phyloP scores from a whole-genome alignment of 2,888 invertebrate species.

The Polia nebulosa region DNA sequence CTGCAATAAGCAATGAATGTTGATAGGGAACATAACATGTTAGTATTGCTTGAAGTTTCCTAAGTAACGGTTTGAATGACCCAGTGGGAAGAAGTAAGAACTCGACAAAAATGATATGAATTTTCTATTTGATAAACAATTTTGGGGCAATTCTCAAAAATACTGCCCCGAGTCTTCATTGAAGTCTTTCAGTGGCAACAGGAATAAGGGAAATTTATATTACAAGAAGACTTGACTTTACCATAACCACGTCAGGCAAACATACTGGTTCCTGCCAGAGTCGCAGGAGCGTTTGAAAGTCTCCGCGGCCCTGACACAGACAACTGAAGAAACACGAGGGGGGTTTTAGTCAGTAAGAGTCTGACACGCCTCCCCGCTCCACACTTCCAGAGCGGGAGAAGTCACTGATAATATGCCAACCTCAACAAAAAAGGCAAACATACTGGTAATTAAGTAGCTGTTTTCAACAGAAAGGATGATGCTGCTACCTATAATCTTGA shows the following conservation, averaged over 20 bases:
- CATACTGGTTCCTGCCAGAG: too few species aligned
- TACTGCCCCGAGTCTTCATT: not conserved
- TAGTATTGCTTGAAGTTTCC: constrained; percentile 38
- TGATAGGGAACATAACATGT: constrained; percentile 29
- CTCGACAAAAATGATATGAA: not conserved
- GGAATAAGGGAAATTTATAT: not conserved
- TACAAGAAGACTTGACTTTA: not conserved
- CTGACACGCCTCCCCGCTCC: too few species aligned
- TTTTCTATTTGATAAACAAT: not conserved
- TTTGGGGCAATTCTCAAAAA: not conserved
- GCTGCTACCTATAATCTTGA: not conserved
- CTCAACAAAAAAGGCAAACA: too few species aligned
- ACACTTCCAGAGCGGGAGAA: too few species aligned
- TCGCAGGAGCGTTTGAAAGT: too few species aligned
- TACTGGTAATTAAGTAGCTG: not conserved
- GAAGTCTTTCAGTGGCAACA: not conserved
- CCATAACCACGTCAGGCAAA: not conserved
- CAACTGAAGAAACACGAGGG: too few species aligned
- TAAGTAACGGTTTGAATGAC: constrained; percentile 9
- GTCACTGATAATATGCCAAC: too few species aligned
- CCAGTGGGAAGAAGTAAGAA: constrained; percentile 8
- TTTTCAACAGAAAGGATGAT: not conserved
- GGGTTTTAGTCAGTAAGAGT: too few species aligned
- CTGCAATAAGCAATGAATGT: constrained; percentile 38
- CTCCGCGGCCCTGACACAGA: too few species aligned